Base-by-base conservation (phyloP, 2,888 invertebrate genomes). In the Aromia moschata region DNA sequence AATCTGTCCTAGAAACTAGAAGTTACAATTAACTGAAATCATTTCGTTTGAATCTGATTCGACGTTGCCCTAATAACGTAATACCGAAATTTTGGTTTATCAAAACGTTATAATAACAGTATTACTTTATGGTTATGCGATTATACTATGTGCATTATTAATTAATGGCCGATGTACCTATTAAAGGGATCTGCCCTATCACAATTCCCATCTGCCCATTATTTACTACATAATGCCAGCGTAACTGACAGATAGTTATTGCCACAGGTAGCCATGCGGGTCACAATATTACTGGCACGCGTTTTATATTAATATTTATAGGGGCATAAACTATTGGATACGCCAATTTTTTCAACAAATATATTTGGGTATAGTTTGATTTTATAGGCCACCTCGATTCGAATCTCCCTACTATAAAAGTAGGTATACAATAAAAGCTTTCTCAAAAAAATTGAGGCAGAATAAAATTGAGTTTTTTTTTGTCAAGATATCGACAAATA, bases 181-280 rank as follows among this genome's bases (percentile, higher is more conserved):
- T 49, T 49, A 49, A 49, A 18, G 49, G 49, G 49, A 49, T 49
- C 49, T 49, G 12, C 49, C 38, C 11, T 49, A 59, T 55, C 44
- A 57, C 56, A 40, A 57, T 52, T 44, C 54, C 45, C 56, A 62
- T 49, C 58, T 53, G 58, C 52, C 52, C 25, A 51, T 59, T 59
- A 62, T 56, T 62, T 54, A 56, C 51, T 15, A 43, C 46, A 56
- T 59, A 57, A 62, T 59, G 33, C 54, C 51, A n/a, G 25, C 54
- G 15, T 62, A 59, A 56, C 58, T 62, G 61, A 62, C 58, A 52
- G 36, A 25, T 33, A 56, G 49, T 60, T 47, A 56, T 54, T 45
- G 14, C 30, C 30, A 12, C 45, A 45, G 45, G 45, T 45, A 45
- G 14, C 10, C 45, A 45, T 45, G 30, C 25, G 31, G 45, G 45